Evolutionary conservation across 2,888 invertebrate genomes (phyloP).

Genomic region (Idaea dimidiata): DNA sequence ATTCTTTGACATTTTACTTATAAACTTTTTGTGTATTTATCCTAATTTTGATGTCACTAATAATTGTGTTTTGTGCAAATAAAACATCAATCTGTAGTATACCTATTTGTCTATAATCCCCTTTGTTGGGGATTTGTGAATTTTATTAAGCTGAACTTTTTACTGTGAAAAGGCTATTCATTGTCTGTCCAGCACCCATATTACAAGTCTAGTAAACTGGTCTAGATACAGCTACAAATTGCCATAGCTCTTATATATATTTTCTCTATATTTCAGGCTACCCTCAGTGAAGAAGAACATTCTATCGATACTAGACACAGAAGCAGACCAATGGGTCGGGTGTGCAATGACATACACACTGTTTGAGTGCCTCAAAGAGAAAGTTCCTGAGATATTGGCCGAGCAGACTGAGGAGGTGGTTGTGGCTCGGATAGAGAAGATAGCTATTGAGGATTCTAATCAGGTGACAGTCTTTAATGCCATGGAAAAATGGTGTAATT

Average conservation of each 20-base stretch:
- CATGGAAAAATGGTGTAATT: conserved; percentile 15
- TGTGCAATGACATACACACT: conserved; percentile 97
- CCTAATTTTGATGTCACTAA: too few relatives aligned
- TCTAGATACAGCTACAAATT: too few relatives aligned
- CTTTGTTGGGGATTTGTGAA: too few relatives aligned
- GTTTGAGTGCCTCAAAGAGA: conserved; percentile 95
- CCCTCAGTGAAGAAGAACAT: conserved; percentile 87
- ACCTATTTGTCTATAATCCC: too few relatives aligned
- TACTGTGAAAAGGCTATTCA: too few relatives aligned
- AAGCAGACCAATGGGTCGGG: conserved; percentile 91
- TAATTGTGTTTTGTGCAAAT: too few relatives aligned
- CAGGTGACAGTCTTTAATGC: conserved; percentile 36
- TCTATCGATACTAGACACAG: conserved; percentile 79
- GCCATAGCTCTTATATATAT: not conserved
- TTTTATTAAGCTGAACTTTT: too few relatives aligned
- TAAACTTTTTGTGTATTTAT: too few relatives aligned
- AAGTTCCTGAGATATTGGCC: conserved; percentile 84
- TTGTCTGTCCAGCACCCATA: too few relatives aligned
- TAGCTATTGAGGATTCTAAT: conserved; percentile 70
- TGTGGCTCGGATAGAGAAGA: conserved; percentile 75
- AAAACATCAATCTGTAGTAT: too few relatives aligned
- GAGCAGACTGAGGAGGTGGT: conserved; percentile 84
- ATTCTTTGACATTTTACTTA: too few relatives aligned
- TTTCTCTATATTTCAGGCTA: conserved; percentile 76
- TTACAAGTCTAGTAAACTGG: too few relatives aligned